phyloP scores from a whole-genome alignment of 2,888 invertebrate genomes.

The Agonopterix heracliana region DNA sequence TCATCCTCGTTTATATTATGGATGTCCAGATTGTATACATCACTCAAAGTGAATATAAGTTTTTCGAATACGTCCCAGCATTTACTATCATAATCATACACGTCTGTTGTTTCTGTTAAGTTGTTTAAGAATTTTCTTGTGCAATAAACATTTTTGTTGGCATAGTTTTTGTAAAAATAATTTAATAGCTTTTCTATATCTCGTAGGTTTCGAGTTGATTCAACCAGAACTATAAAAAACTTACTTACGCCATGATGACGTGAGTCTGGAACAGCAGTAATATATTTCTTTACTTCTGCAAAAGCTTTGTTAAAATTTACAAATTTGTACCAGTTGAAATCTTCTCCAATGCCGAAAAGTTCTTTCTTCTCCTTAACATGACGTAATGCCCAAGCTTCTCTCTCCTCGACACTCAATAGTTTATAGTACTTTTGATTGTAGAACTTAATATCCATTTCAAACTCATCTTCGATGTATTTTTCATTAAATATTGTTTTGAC shows the following conservation, averaged over 20 bases:
- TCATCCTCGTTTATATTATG: too few relatives aligned
- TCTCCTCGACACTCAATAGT: slow-evolving; percentile 20
- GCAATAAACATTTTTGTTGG: slow-evolving; percentile 29
- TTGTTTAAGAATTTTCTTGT: slow-evolving; percentile 34
- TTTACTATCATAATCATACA: slow-evolving; percentile 33
- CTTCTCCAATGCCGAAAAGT: slow-evolving; percentile 28
- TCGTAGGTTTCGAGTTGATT: slow-evolving; percentile 29
- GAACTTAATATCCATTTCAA: slow-evolving; percentile 25
- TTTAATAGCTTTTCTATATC: slow-evolving; percentile 33
- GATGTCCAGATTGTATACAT: slow-evolving; percentile 27
- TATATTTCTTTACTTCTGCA: slow-evolving; percentile 29
- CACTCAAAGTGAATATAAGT: slow-evolving; percentile 32
- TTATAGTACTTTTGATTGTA: slow-evolving; percentile 18
- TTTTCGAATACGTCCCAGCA: slow-evolving; percentile 44
- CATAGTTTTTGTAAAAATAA: slow-evolving; percentile 44
- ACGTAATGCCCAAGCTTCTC: slow-evolving; percentile 26
- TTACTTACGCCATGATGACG: slow-evolving; percentile 20
- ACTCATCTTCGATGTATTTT: slow-evolving; percentile 21
- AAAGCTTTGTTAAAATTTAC: slow-evolving; percentile 39
- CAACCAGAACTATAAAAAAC: slow-evolving; percentile 30
- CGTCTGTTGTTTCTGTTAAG: slow-evolving; percentile 26
- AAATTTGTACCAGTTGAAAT: slow-evolving; percentile 43
- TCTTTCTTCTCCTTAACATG: slow-evolving; percentile 23
- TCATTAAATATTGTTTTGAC: slow-evolving; percentile 20
- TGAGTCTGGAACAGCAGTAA: slow-evolving; percentile 25